phyloP scores from a whole-genome alignment of 2,797 vertebrate genomes.

The Enteromius unitaeniatus region DNA sequence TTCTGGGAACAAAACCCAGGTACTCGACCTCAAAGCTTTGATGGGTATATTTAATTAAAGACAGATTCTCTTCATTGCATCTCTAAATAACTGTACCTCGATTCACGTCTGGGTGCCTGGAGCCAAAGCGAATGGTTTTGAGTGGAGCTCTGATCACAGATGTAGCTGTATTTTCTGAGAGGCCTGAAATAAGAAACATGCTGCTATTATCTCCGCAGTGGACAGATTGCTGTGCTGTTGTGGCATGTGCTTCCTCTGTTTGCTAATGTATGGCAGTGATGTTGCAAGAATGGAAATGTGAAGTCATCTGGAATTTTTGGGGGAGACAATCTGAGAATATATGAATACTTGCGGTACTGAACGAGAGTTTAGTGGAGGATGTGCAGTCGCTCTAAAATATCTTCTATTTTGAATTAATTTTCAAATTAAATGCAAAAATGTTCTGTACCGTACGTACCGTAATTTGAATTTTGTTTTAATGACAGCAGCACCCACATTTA shows the following conservation, averaged over 20 bases:
- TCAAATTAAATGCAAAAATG: background rate
- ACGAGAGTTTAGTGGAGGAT: background rate
- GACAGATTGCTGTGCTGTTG: slow-evolving; percentile 19
- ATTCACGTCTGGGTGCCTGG: slow-evolving; percentile 30
- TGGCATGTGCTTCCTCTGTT: slow-evolving; percentile 69
- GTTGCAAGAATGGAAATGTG: slow-evolving; percentile 22
- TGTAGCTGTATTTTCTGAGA: background rate
- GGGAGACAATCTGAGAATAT: slow-evolving; percentile 8
- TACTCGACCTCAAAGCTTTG: slow-evolving; percentile 21
- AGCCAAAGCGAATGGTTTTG: slow-evolving; percentile 9
- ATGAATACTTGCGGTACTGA: background rate
- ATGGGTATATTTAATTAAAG: slow-evolving; percentile 32
- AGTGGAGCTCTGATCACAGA: slow-evolving; percentile 21
- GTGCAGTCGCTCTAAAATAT: background rate
- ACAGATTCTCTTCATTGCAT: slow-evolving; percentile 30
- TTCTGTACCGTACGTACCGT: background rate
- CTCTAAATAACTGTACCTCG: slow-evolving; percentile 35
- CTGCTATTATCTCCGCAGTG: slow-evolving; percentile 2
- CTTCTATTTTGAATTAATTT: background rate
- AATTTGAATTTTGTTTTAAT: background rate
- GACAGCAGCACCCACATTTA: background rate
- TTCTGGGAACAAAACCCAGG: slow-evolving; percentile 42
- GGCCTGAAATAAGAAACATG: slow-evolving; percentile 16
- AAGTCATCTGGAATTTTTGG: background rate
- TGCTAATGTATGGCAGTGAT: slow-evolving; percentile 34